Percentiles rank a stretch among this genome's conserved stretches.
Evolutionary conservation across 2,797 vertebrate genomes (phyloP).

Genomic region (Rhinella marina): DNA sequence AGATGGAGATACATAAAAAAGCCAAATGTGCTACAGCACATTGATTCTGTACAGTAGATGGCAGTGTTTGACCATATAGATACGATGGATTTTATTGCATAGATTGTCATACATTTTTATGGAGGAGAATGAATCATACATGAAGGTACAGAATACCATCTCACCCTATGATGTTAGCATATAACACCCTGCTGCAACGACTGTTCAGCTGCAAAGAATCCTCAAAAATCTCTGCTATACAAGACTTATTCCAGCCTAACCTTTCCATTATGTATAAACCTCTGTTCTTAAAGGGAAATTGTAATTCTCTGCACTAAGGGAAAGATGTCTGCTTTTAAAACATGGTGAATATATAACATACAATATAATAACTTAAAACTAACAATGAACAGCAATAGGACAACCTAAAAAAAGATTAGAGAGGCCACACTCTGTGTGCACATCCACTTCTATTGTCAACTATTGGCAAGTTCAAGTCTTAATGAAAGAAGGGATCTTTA

Average conservation of each 20-base stretch:
- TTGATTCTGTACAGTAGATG: constrained; percentile 23
- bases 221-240: constrained; percentile 12
- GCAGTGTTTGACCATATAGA: constrained; percentile 35
- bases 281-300: neutral
- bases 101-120: constrained; percentile 45
- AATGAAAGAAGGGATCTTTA: too few species aligned
- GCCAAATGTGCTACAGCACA: neutral
- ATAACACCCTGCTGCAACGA: constrained; percentile 30
- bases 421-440: too few species aligned
- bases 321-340: neutral
- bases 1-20: neutral
- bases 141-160: constrained; percentile 37
- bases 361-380: neutral
- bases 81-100: neutral
- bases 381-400: neutral
- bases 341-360: neutral
- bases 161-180: constrained; percentile 36
- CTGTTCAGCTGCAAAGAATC: constrained; percentile 10
- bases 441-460: too few species aligned
- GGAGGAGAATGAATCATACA: constrained; percentile 44
- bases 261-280: neutral
- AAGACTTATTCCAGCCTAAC: neutral
- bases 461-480: too few species aligned
- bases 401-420: neutral
- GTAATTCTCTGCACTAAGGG: neutral